A percentile compares a stretch with the other conserved stretches of the same genome.
phyloP scores from a whole-genome alignment of 1,140 invertebrate genomes.

The Leptinotarsa defecta region DNA sequence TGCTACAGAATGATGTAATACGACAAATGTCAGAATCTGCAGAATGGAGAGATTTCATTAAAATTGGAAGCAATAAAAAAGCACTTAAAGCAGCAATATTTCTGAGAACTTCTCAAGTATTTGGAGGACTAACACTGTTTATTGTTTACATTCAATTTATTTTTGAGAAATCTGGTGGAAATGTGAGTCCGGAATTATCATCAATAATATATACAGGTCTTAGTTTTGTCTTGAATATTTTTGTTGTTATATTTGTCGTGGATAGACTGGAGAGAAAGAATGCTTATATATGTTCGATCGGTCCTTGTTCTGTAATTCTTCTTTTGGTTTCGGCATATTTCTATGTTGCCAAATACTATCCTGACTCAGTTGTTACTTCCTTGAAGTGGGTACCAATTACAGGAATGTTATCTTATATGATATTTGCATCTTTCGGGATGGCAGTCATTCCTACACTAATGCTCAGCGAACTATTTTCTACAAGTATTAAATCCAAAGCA shows the following conservation, averaged over 20 bases:
- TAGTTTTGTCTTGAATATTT: constrained; percentile 10
- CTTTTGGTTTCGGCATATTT: constrained; percentile 60
- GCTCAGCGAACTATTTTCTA: constrained; percentile 50
- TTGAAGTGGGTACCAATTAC: constrained; percentile 47
- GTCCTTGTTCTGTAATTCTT: constrained; percentile 35
- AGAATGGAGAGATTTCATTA: constrained; percentile 40
- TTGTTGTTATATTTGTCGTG: constrained; percentile 2
- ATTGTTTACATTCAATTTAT: constrained; percentile 44
- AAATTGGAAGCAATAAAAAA: constrained; percentile 45
- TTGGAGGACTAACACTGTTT: constrained; percentile 43
- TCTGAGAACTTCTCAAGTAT: constrained; percentile 41
- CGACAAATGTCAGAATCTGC: constrained; percentile 42
- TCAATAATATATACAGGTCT: constrained; percentile 9
- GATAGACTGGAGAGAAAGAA: constrained; percentile 32
- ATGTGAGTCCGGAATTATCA: constrained; percentile 12
- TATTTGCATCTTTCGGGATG: constrained; percentile 44
- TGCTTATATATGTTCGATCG: constrained; percentile 36
- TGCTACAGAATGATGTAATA: constrained; percentile 44
- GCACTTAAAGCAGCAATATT: constrained; percentile 44
- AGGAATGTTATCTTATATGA: constrained; percentile 42
- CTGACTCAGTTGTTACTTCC: constrained; percentile 44
- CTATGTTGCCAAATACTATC: constrained; percentile 29
- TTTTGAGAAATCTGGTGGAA: constrained; percentile 39
- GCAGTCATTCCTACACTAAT: constrained; percentile 46
- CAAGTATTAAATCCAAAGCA: constrained; percentile 47